A percentile compares a stretch with the other conserved stretches of the same genome.
Conservation (phyloP, 1,140 invertebrate species). For the Zaprionus taronus region DNA sequence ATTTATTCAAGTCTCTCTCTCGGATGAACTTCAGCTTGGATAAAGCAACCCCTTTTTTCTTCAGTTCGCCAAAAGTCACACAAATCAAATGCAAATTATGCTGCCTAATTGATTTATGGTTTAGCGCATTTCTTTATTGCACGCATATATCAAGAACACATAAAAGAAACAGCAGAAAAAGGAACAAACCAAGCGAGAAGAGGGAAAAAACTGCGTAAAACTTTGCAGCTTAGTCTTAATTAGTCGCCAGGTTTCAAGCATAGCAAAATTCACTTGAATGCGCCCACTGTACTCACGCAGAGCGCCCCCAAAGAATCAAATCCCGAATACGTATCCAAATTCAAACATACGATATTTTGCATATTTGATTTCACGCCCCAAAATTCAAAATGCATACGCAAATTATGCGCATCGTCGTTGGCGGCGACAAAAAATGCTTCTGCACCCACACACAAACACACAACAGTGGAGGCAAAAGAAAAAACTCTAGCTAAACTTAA, state of each 20-base stretch:
- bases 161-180: background rate
- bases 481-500: slow-evolving; percentile 59
- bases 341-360: slow-evolving; percentile 68
- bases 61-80: slow-evolving; percentile 43
- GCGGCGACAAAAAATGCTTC: slow-evolving; percentile 29
- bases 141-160: slow-evolving; percentile 44
- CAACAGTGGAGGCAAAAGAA: slow-evolving; percentile 28
- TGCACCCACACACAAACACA: slow-evolving; percentile 60
- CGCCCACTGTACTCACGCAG: slow-evolving; percentile 7
- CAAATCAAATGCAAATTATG: slow-evolving; percentile 83
- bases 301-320: slow-evolving; percentile 6
- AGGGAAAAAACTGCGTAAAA: slow-evolving; percentile 38
- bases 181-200: slow-evolving; percentile 11
- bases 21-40: slow-evolving; percentile 39
- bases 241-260: slow-evolving; percentile 36
- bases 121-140: slow-evolving; percentile 63
- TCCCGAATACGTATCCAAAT: slow-evolving; percentile 50
- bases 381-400: slow-evolving; percentile 77
- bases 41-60: slow-evolving; percentile 34
- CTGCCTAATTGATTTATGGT: slow-evolving; percentile 78
- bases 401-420: slow-evolving; percentile 76
- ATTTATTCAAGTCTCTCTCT: slow-evolving; percentile 47
- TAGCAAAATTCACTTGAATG: slow-evolving; percentile 24
- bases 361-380: slow-evolving; percentile 78
- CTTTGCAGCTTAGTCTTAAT: slow-evolving; percentile 77